phyloP scores from a whole-genome alignment of 2,797 vertebrate species.

The Eremophila alpestris region DNA sequence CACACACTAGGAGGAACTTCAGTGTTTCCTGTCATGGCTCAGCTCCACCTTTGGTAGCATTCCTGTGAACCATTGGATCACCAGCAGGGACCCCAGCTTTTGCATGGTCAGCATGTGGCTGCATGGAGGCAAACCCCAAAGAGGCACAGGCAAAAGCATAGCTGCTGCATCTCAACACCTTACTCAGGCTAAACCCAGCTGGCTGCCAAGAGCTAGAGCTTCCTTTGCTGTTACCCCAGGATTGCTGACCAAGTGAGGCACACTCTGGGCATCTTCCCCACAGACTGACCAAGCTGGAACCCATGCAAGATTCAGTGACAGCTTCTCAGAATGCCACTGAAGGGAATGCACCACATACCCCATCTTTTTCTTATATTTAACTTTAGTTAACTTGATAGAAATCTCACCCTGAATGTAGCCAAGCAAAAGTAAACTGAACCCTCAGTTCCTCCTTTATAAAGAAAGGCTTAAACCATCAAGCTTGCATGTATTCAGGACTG shows the following conservation, averaged over 20 bases:
- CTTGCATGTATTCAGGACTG: neutral
- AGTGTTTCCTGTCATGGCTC: neutral
- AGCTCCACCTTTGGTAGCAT: neutral
- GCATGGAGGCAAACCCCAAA: neutral
- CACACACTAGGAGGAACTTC: neutral
- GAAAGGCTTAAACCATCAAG: neutral
- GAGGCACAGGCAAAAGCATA: neutral
- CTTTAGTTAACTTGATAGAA: neutral
- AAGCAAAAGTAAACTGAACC: neutral
- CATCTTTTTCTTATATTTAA: neutral
- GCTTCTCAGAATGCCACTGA: neutral
- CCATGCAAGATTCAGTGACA: neutral
- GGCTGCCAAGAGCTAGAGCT: neutral
- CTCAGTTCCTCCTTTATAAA: neutral
- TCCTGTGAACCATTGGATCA: neutral
- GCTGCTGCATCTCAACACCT: neutral
- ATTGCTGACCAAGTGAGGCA: neutral
- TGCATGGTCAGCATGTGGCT: neutral
- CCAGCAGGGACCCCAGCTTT: neutral
- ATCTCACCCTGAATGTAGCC: neutral
- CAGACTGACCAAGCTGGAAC: neutral
- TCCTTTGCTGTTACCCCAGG: neutral
- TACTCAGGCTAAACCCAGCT: neutral
- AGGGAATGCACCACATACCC: neutral
- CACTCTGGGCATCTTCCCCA: neutral